These are phyloP conservation scores for Willowsia nigromaculata DNA, from an alignment of 2,888 invertebrate species.

Conservation along the genomic window DNA sequence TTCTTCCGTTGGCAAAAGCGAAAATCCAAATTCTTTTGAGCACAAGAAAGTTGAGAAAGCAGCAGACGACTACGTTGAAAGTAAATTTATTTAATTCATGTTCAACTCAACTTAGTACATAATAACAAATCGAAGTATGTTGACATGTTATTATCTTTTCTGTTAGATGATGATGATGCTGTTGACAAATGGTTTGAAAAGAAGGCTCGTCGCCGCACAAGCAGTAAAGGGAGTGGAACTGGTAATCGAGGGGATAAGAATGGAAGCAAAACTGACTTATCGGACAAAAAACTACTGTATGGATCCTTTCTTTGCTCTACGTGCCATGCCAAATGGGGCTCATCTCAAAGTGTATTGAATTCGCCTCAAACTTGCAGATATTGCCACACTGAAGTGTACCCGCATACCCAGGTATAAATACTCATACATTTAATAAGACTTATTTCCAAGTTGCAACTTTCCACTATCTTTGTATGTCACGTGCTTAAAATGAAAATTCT, in stretches of 20 bases:
- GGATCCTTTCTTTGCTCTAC: conserved; percentile 63
- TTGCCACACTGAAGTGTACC: conserved; percentile 60
- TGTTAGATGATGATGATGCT: background rate
- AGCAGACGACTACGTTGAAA: no score
- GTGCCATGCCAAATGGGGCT: conserved; percentile 70
- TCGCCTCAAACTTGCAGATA: conserved; percentile 67
- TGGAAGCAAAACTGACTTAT: background rate
- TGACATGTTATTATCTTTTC: no score
- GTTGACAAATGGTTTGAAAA: conserved; percentile 35
- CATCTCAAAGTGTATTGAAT: conserved; percentile 46
- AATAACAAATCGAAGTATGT: no score
- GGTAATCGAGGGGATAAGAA: background rate
- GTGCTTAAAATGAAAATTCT: background rate
- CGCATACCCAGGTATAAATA: conserved; percentile 58
- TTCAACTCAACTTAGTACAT: no score
- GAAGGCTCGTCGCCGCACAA: background rate
- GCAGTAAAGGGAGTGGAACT: background rate
- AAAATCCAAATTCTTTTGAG: no score
- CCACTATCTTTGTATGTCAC: background rate
- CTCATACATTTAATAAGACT: background rate
- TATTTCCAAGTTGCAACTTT: no score
- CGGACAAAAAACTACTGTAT: conserved; percentile 58
- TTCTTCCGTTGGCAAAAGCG: no score
- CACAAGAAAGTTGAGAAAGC: no score
- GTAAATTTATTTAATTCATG: no score